Base-by-base conservation (phyloP, 2,888 invertebrate species). In the Pseudanteris insignis region DNA sequence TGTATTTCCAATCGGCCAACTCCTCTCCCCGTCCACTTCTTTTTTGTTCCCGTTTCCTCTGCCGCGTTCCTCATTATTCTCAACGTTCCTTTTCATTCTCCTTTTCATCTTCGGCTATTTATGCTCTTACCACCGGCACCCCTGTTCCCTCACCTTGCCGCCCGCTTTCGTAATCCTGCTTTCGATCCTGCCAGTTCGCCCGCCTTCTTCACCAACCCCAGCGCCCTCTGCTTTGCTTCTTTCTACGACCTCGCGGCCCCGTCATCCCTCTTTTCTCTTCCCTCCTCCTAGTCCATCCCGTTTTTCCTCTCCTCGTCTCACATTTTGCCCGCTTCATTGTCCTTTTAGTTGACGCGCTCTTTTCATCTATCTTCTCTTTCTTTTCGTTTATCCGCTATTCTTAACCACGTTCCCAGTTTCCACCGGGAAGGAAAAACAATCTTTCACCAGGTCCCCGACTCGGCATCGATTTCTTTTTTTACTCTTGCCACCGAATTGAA, bases 1-100 rank as follows among this genome's bases (percentile, higher is more conserved):
- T 69, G 72, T 75, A 74, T 77, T 75, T 77, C 73, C 75, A 77
- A 77, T 77, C 76, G 71, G 71, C 46, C 30, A 30, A 29, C 40
- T 54, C 55, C 65, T 43, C 60, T 58, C 58, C 60, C 51, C 47
- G 72, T 74, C 72, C 69, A 72, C 72, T 74, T 74, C 12, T 71
- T 73, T 74, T 75, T 75, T 73, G 73, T 74, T 74, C 75, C 62
- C 74, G 66, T 76, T 75, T 74, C 66, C 46, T 66, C 67, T 51
- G 34, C 24, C 41, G 37, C 50, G 26, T 50, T 48, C 32, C 51
- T 26, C n/a, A 26, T 26, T 26, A 2, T n/a, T n/a, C 9, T n/a
- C n/a, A 2, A 26, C 36, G 15, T 40, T 43, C 29, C 51, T 47
- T 51, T 57, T 47, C 47, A 43, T 63, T 40, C 47, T 65, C 24